A percentile compares a stretch with the other conserved stretches of the same genome.
These are phyloP conservation scores for Pocillopora damicornis DNA, from an alignment of 64 coral and sea anemone species.

Conservation along the genomic window DNA sequence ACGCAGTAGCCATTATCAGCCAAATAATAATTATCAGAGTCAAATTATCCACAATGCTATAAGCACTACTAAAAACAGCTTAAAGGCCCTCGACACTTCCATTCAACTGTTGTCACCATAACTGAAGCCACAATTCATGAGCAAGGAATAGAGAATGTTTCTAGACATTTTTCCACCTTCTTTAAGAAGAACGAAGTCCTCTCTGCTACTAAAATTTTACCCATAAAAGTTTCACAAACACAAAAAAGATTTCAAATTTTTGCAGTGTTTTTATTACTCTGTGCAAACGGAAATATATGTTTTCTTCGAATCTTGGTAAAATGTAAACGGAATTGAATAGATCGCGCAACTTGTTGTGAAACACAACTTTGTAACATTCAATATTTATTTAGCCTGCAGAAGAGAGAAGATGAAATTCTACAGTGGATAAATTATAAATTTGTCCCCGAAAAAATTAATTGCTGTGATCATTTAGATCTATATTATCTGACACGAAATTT, in stretches of 20 bases:
- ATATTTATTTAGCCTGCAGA: slow-evolving; percentile 1
- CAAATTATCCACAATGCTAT: too few species aligned
- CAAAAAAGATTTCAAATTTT: not conserved
- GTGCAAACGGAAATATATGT: not conserved
- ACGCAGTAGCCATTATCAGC: too few species aligned
- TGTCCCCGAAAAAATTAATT: not conserved
- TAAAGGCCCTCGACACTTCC: not conserved
- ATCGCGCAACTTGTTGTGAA: not conserved
- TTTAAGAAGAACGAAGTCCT: not conserved
- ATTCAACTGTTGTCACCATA: not conserved
- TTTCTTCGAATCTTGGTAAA: not conserved
- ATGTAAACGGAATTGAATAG: not conserved
- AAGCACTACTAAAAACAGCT: too few species aligned
- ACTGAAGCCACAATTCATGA: not conserved
- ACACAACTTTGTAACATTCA: not conserved
- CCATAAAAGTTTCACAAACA: not conserved
- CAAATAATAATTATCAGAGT: too few species aligned
- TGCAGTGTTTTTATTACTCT: not conserved
- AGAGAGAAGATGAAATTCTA: not conserved
- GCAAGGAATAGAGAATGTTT: not conserved
- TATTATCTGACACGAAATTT: not conserved
- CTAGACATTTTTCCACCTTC: not conserved
- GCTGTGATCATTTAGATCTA: not conserved
- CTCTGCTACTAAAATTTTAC: not conserved
- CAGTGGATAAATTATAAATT: not conserved